Percentiles rank a stretch among this genome's conserved stretches.
Conservation (phyloP, 2,113 vertebrate species). For the Panurus biarmicus region DNA sequence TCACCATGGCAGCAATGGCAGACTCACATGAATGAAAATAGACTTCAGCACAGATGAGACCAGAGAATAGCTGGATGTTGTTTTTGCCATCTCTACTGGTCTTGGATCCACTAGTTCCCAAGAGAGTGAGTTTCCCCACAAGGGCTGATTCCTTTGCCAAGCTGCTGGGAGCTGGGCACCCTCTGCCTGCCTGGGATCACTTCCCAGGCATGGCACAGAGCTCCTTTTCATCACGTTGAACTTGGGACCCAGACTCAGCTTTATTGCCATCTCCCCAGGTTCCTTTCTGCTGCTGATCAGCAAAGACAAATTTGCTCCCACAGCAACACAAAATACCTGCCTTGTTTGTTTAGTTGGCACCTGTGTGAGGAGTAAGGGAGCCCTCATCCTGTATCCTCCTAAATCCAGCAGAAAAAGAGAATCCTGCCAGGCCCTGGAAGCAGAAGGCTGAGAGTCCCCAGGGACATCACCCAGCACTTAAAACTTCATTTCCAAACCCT, state of each 20-base stretch:
- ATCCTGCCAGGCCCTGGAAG: neutral
- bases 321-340: neutral
- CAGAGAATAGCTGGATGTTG: neutral
- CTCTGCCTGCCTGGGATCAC: neutral
- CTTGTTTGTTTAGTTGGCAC: neutral
- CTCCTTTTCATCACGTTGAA: neutral
- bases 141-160: neutral
- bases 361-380: neutral
- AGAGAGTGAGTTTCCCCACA: neutral
- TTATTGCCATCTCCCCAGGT: neutral
- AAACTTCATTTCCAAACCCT: neutral
- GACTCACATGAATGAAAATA: conserved; percentile 8
- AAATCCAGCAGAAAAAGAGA: neutral
- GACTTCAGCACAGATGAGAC: neutral
- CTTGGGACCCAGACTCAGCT: neutral
- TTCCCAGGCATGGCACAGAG: neutral
- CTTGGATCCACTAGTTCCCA: neutral
- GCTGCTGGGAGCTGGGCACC: neutral
- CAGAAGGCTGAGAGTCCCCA: neutral
- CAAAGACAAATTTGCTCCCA: neutral
- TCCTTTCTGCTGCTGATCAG: neutral
- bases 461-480: neutral
- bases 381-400: neutral
- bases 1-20: conserved; percentile 39
- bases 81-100: neutral